Evolutionary conservation across 2,113 vertebrate species (phyloP), one percentile per base, ranked within the genome.

Genomic region (Podilymbus podiceps): DNA sequence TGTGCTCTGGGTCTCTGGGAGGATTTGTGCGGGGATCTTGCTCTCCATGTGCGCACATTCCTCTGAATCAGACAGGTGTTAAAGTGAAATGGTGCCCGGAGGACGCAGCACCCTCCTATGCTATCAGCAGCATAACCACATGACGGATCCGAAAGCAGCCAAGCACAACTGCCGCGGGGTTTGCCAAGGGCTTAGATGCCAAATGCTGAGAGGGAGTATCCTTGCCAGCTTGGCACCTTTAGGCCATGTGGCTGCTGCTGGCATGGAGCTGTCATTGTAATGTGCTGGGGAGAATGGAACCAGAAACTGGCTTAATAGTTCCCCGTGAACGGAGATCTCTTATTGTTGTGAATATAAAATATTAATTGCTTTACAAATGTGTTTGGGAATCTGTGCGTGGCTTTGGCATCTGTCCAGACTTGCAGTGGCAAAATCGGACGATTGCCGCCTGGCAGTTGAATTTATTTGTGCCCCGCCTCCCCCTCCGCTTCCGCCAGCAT

Each of bases 181-280:
- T 91, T 92, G 97, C 97, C 96, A 77, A 95, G 96, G 75, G 58
- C 46, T 95, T 47, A 3, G 49, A 94, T 98, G 97, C 97, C 97
- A 97, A 98, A 96, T 91, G 84, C 87, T 66, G 85, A 71, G 69
- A 85, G 63, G 59, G 91, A 89, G 42, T 67, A 96, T 97, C 96
- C 90, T 72, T 97, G 95, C 97, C 97, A 96, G 98, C 97, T 92
- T 96, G 97, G 97, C 97, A 97, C 97, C 97, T 97, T 47, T 42
- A 52, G 89, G 75, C 94, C 97, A 42, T 85, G 96, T 96, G 98
- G 96, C 33, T 46, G 96, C 92, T 94, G 91, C 95, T 96, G 95
- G 96, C 84, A 19, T 10, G 71, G 91, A 71, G 80, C 11, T 81
- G 93, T 95, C 77, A 12, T 59, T 95, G 92, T 95, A 88, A 83